Base-by-base conservation (phyloP, 2,113 vertebrate species). In the Bambusicola thoracicus region DNA sequence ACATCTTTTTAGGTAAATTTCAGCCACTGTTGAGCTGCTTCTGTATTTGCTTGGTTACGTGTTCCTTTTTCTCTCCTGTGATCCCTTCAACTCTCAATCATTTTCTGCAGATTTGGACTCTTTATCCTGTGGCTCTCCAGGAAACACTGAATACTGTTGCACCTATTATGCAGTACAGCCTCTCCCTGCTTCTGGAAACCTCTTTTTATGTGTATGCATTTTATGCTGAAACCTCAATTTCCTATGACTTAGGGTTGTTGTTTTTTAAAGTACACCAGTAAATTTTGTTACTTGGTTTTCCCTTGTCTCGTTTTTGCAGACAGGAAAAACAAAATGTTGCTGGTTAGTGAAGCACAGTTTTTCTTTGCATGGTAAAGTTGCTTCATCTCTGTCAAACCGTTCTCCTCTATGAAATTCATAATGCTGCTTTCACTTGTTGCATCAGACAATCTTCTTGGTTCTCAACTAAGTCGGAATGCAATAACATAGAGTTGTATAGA, bases 41-140 rank as follows among this genome's bases (percentile, higher is more conserved):
- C 80, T 89, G 92, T 76, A 69, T 87, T 85, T 80, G 53, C 53
- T 59, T 92, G 40, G 46, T 81, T 88, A 86, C 18, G 9, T 69
- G 18, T 76, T 68, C 43, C 27, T 83, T 66, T 96, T 89, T n/a
- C 86, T 84, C 62, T 79, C 11, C 65, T 53, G 6, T 80, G 78
- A n/a, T 76, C 85, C 61, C 87, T 84, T 72, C 74, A 73, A 17
- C 51, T 74, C 34, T 18, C 48, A 79, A 49, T 16, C 2, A 2
- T 63, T 69, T 76, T 59, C 75, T 91, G 75, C 40, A 69, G 13
- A 82, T 87, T 46, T 43, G 87, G 75, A 16, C 17, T 25, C n/a
- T 72, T 73, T 74, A 94, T 92, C 70, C 73, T 72, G 81, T 58
- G 65, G 53, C 63, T 94, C 87, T 14, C 48, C 1, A 36, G 40